These are phyloP conservation scores for Metopolophium dirhodum DNA, from an alignment of 1,140 invertebrate genomes.

Conservation along the genomic window DNA sequence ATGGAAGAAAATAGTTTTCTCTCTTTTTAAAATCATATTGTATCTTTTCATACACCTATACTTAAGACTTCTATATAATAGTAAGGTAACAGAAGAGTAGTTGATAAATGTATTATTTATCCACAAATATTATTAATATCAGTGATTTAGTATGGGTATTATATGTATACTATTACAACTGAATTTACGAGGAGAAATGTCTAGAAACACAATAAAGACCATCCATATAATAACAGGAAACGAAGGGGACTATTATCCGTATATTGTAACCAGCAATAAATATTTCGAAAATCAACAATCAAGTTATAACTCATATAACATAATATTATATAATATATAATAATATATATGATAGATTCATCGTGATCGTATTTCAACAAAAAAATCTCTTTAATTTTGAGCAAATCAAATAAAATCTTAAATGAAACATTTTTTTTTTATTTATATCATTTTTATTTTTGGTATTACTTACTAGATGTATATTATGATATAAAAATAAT, in stretches of 20 bases:
- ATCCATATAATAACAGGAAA: constrained; percentile 37
- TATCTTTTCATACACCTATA: not conserved
- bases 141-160: constrained; percentile 25
- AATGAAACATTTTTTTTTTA: not conserved
- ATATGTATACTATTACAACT: not conserved
- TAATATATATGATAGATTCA: not conserved
- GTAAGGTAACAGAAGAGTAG: not conserved
- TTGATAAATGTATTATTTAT: constrained; percentile 32
- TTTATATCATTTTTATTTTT: not conserved
- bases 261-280: not conserved
- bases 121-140: constrained; percentile 33
- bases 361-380: not conserved
- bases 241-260: not conserved
- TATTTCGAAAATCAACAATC: constrained; percentile 3
- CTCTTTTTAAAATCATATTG: not conserved
- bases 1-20: not conserved
- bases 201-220: constrained; percentile 30
- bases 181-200: constrained; percentile 42
- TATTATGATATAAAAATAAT: not conserved
- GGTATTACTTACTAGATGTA: not conserved
- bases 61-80: not conserved
- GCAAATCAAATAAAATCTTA: not conserved
- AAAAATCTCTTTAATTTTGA: not conserved
- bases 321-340: not conserved
- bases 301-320: not conserved